Conservation (phyloP, 2,797 vertebrate species). For the Xenopus petersii region DNA sequence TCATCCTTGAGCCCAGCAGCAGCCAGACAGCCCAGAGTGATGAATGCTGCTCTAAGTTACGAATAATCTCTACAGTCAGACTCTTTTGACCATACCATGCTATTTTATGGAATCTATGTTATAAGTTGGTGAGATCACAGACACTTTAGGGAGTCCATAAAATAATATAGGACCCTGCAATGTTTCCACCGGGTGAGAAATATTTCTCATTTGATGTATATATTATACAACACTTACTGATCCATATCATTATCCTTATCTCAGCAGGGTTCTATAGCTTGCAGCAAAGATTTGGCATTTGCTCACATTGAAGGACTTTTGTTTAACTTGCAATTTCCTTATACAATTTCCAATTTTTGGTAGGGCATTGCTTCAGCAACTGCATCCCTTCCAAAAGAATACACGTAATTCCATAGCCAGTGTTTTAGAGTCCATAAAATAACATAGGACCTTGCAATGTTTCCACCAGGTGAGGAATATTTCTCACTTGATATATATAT, state of each 20-base stretch:
- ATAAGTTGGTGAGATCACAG: background rate
- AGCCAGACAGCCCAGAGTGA: background rate
- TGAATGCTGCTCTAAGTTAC: background rate
- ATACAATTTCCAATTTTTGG: conserved; percentile 22
- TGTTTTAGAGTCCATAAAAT: background rate
- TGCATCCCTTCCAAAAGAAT: conserved; percentile 16
- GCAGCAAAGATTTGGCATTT: conserved; percentile 1
- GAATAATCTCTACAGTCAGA: background rate
- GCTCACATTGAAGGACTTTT: conserved; percentile 5
- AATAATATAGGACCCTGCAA: background rate
- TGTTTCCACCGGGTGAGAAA: too few relatives aligned
- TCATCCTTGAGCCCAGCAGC: background rate
- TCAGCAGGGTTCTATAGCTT: conserved; percentile 22
- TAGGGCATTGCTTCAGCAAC: conserved; percentile 24
- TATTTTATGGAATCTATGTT: background rate
- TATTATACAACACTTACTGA: background rate
- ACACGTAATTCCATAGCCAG: conserved; percentile 19
- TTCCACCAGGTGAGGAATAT: too few relatives aligned
- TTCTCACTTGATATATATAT: too few relatives aligned
- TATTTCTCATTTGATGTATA: too few relatives aligned
- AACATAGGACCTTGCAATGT: background rate
- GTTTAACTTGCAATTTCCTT: background rate
- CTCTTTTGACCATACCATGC: too few relatives aligned
- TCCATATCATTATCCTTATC: background rate
- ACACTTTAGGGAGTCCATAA: background rate